A percentile compares a stretch with the other conserved stretches of the same genome.
Evolutionary conservation across 2,113 vertebrate species (phyloP).

Genomic region (Gasterosteus aculeatus): DNA sequence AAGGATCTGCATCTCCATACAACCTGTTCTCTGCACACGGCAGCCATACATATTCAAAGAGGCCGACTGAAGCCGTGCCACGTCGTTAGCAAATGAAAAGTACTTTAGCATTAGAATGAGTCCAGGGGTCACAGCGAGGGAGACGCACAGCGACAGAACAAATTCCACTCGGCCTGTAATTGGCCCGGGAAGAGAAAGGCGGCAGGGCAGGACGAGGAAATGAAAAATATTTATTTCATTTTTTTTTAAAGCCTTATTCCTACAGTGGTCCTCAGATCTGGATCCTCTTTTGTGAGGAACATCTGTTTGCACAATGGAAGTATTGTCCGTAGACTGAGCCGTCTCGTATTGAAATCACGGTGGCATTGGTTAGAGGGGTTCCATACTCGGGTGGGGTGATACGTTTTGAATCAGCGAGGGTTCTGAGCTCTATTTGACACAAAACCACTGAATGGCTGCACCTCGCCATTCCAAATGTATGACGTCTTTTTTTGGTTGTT

Average conservation of each 20-base stretch:
- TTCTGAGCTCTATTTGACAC: slow-evolving; percentile 5
- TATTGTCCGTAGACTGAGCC: slow-evolving; percentile 53
- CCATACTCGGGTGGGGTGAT: slow-evolving; percentile 36
- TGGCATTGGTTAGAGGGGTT: slow-evolving; percentile 25
- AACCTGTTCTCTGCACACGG: slow-evolving; percentile 58
- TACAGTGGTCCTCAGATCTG: slow-evolving; percentile 33
- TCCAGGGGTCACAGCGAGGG: slow-evolving; percentile 57
- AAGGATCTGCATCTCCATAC: slow-evolving; percentile 68
- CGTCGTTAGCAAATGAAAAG: slow-evolving; percentile 78
- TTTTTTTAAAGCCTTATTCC: slow-evolving; percentile 22
- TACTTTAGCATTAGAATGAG: slow-evolving; percentile 80
- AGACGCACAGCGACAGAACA: slow-evolving; percentile 44
- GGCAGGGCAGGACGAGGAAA: slow-evolving; percentile 21
- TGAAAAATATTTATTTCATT: slow-evolving; percentile 10
- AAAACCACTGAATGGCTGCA: not conserved
- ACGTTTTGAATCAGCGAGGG: slow-evolving; percentile 39
- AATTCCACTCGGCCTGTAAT: slow-evolving; percentile 60
- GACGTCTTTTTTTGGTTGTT: not conserved
- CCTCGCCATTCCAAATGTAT: not conserved
- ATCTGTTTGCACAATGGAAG: slow-evolving; percentile 71
- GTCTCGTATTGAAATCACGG: slow-evolving; percentile 73
- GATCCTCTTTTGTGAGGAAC: slow-evolving; percentile 50
- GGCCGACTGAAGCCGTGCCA: slow-evolving; percentile 75
- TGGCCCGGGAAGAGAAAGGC: slow-evolving; percentile 41
- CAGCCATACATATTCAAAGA: slow-evolving; percentile 71